Conservation (phyloP, 2,797 vertebrate species). For the Oophaga sylvatica region DNA sequence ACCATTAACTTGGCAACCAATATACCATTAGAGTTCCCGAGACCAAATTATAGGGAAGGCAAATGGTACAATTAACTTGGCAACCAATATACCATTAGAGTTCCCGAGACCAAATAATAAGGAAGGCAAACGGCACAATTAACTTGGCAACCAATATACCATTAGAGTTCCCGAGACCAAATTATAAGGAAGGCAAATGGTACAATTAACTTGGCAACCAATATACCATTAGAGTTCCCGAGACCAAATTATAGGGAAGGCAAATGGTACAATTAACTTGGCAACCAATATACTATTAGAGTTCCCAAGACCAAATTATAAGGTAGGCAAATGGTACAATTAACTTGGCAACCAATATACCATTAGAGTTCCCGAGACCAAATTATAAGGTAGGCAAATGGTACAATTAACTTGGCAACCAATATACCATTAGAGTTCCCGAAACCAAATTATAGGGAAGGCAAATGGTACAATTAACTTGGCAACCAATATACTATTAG, state of each 20-base stretch:
- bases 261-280: no score
- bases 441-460: no score
- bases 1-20: neutral
- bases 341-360: neutral
- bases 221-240: neutral
- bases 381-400: no score
- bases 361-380: neutral
- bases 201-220: neutral
- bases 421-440: neutral
- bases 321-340: no score
- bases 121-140: no score
- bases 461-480: no score
- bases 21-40: neutral
- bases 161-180: neutral
- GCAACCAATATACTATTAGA: neutral
- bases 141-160: neutral
- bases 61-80: no score
- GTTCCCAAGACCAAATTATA: neutral
- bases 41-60: no score
- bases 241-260: no score
- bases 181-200: no score
- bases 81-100: neutral
- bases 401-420: neutral
- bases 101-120: neutral
- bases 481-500: neutral